phyloP scores from a whole-genome alignment of 2,797 vertebrate species.

The Denticeps clupeoides region DNA sequence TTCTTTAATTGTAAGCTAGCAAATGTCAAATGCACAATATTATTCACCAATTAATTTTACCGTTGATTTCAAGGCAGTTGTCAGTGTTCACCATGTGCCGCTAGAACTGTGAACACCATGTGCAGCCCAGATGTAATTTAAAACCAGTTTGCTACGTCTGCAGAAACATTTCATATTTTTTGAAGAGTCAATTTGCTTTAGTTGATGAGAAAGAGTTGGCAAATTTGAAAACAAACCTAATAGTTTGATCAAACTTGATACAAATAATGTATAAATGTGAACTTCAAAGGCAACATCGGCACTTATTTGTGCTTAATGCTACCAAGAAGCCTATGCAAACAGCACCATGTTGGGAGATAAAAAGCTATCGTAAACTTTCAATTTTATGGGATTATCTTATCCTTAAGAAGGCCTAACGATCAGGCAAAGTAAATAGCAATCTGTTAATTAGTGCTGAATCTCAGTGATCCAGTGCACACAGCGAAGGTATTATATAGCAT shows the following conservation, averaged over 20 bases:
- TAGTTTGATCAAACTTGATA: slow-evolving; percentile 14
- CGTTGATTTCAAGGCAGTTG: slow-evolving; percentile 3
- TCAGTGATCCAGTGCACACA: slow-evolving; percentile 56
- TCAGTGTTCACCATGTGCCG: background rate
- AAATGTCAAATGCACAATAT: background rate
- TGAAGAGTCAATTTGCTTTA: slow-evolving; percentile 31
- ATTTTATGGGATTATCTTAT: slow-evolving; percentile 64
- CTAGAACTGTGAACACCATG: background rate
- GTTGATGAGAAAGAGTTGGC: slow-evolving; percentile 28
- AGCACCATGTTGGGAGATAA: slow-evolving; percentile 34
- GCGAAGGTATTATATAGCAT: slow-evolving; percentile 43
- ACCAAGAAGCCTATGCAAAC: slow-evolving; percentile 49
- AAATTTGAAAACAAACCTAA: slow-evolving; percentile 12
- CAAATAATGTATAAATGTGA: slow-evolving; percentile 14
- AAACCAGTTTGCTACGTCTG: too few species aligned
- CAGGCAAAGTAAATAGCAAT: slow-evolving; percentile 65
- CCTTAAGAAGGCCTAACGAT: slow-evolving; percentile 62
- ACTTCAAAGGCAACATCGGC: slow-evolving; percentile 46
- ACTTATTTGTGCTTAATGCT: slow-evolving; percentile 46
- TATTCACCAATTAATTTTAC: background rate
- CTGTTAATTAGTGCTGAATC: slow-evolving; percentile 69
- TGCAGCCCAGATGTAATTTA: background rate
- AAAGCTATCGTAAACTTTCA: slow-evolving; percentile 56
- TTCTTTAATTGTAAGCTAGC: background rate
- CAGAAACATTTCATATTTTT: slow-evolving; percentile 5